These are phyloP conservation scores for Isoperla grammatica DNA, from an alignment of 2,888 invertebrate species.

Conservation along the genomic window DNA sequence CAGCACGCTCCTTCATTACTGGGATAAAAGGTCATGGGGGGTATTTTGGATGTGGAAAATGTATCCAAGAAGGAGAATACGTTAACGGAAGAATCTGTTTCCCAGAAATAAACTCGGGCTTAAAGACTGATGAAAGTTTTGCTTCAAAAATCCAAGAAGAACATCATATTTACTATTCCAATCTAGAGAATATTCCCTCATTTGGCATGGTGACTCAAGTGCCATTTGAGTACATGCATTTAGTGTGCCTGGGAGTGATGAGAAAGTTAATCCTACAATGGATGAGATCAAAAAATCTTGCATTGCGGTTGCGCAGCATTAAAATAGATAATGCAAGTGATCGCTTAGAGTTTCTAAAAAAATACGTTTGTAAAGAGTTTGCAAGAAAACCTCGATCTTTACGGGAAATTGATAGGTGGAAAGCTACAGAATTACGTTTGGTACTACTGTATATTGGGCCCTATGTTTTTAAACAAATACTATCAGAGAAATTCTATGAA, in stretches of 20 bases:
- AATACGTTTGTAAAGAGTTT: constrained; percentile 30
- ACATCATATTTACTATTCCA: constrained; percentile 23
- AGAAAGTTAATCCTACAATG: constrained; percentile 4
- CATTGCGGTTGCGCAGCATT: background rate
- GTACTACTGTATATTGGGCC: background rate
- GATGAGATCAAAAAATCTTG: background rate
- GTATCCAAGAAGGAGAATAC: constrained; percentile 17
- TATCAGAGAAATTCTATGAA: constrained; percentile 10
- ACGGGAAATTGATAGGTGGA: constrained; percentile 22
- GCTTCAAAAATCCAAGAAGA: constrained; percentile 5
- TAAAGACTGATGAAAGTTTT: constrained; percentile 27
- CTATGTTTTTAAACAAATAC: background rate
- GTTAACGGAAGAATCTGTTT: constrained; percentile 18
- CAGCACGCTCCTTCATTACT: constrained; percentile 27
- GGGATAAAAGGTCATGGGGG: constrained; percentile 20
- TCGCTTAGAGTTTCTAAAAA: background rate
- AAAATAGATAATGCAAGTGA: background rate
- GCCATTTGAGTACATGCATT: constrained; percentile 10
- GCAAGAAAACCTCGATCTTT: constrained; percentile 31
- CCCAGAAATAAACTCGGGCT: background rate
- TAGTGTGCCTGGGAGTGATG: constrained; percentile 5
- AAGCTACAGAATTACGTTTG: constrained; percentile 5
- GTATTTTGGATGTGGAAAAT: constrained; percentile 27
- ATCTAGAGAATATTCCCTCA: constrained; percentile 1
- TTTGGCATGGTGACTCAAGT: constrained; percentile 9